These are phyloP conservation scores for Furcula furcula DNA, from an alignment of 2,888 invertebrate species.

Conservation along the genomic window DNA sequence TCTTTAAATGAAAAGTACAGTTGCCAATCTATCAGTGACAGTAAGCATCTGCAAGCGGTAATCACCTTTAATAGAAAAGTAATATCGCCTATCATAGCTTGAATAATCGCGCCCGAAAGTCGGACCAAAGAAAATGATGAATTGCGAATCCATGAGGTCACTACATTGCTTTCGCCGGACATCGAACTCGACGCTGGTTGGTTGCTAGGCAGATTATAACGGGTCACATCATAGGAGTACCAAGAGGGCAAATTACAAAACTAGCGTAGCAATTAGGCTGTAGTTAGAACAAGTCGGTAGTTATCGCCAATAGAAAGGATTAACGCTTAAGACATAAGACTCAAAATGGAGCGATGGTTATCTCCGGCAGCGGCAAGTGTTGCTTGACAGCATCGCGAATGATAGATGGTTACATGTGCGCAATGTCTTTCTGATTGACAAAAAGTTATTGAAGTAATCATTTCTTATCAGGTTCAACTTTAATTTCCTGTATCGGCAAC, in stretches of 20 bases:
- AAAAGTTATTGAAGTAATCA: constrained; percentile 30
- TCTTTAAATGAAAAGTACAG: too few relatives aligned
- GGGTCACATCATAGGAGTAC: constrained; percentile 46
- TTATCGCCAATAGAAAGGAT: constrained; percentile 26
- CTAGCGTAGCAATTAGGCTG: constrained; percentile 39
- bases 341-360: constrained; percentile 19
- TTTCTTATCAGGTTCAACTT: constrained; percentile 17
- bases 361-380: constrained; percentile 13
- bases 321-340: constrained; percentile 19
- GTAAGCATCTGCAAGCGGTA: constrained; percentile 14
- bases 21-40: constrained; percentile 4
- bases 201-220: constrained; percentile 68
- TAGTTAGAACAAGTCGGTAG: constrained; percentile 20
- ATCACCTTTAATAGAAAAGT: constrained; percentile 24
- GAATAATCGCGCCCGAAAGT: constrained; percentile 44
- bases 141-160: constrained; percentile 74
- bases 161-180: constrained; percentile 68
- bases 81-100: constrained; percentile 28
- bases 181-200: constrained; percentile 63
- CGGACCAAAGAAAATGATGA: constrained; percentile 65
- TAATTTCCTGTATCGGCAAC: constrained; percentile 13
- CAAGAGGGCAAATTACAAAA: constrained; percentile 43
- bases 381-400: constrained; percentile 17
- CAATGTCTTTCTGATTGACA: constrained; percentile 28
- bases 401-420: constrained; percentile 30